Evolutionary conservation across 2,113 vertebrate genomes (phyloP).

Genomic region (Ranitomeya imitator): DNA sequence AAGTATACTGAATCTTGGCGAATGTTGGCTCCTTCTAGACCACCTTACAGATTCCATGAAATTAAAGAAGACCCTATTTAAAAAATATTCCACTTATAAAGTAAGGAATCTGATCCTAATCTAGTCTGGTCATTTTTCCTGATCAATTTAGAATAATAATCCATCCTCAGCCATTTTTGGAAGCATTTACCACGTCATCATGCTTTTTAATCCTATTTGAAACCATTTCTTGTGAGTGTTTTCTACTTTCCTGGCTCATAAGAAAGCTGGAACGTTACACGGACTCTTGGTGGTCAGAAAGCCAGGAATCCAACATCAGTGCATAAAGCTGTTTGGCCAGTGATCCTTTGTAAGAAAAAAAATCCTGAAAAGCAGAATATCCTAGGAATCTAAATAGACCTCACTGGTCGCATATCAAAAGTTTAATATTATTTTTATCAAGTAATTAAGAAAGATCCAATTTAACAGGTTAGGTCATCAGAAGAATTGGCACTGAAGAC

Average conservation of each 20-base stretch:
- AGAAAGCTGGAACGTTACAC: constrained; percentile 36
- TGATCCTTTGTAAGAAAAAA: background rate
- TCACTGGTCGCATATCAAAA: background rate
- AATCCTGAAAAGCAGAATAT: constrained; percentile 27
- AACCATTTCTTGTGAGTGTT: constrained; percentile 17
- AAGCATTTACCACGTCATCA: background rate
- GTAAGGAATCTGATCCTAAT: background rate
- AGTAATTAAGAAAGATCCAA: background rate
- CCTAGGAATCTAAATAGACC: background rate
- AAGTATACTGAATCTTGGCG: too few species aligned
- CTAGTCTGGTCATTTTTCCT: background rate
- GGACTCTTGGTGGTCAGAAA: constrained; percentile 54
- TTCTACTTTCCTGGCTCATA: constrained; percentile 56
- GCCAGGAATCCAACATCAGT: constrained; percentile 25
- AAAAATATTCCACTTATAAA: background rate
- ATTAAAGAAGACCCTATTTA: background rate
- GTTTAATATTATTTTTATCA: background rate
- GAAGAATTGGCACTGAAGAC: background rate
- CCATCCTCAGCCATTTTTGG: background rate
- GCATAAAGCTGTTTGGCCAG: constrained; percentile 1
- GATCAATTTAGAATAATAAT: background rate
- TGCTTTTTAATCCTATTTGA: constrained; percentile 8
- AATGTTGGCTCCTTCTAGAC: background rate
- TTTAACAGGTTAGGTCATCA: background rate
- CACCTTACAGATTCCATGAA: background rate